These are phyloP conservation scores for Matsumurasca onukii DNA, from an alignment of 1,140 invertebrate genomes.

Conservation along the genomic window DNA sequence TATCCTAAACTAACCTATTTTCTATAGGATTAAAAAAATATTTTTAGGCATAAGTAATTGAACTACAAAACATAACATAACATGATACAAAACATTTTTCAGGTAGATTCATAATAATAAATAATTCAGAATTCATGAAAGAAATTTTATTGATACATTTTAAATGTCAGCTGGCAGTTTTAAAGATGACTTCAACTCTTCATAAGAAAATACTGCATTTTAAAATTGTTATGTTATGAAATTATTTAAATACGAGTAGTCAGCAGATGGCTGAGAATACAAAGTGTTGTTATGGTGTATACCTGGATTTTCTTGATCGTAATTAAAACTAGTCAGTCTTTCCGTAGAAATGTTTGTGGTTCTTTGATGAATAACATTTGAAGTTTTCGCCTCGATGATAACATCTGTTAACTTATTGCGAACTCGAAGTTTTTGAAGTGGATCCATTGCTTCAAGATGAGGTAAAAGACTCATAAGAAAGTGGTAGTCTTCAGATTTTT, in stretches of 20 bases:
- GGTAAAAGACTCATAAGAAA: background rate
- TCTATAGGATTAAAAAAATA: background rate
- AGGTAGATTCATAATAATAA: background rate
- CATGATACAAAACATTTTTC: background rate
- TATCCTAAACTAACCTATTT: background rate
- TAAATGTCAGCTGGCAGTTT: too few relatives aligned
- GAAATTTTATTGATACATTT: too few relatives aligned
- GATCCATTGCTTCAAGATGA: background rate
- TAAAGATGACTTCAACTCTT: too few relatives aligned
- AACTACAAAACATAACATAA: background rate
- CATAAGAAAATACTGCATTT: background rate
- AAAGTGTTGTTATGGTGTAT: background rate
- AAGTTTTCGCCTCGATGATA: background rate
- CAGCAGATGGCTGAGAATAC: background rate
- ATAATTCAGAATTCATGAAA: background rate
- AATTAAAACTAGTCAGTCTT: background rate
- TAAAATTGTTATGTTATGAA: background rate
- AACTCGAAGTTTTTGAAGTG: background rate
- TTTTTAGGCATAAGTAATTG: background rate
- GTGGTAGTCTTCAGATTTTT: slow-evolving; percentile 1
- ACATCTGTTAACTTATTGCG: background rate
- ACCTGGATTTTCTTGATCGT: background rate
- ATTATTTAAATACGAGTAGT: background rate
- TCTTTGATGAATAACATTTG: too few relatives aligned
- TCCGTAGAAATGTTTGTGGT: too few relatives aligned